These are phyloP conservation scores for Mizuhopecten yessoensis DNA, from an alignment of 1,140 invertebrate species.

Conservation along the genomic window DNA sequence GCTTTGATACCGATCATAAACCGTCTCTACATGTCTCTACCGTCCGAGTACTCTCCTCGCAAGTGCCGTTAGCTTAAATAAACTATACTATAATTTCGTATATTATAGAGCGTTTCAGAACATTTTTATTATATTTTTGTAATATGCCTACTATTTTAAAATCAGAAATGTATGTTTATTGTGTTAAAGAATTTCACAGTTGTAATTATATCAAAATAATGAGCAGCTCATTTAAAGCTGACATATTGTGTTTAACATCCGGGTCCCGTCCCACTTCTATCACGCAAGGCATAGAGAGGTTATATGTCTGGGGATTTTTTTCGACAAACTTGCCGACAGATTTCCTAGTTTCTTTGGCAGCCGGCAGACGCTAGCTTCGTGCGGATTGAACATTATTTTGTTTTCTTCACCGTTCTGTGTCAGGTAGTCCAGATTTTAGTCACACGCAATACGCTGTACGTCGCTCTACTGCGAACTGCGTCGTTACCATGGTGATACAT, in stretches of 20 bases:
- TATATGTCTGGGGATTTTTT: slow-evolving; percentile 1
- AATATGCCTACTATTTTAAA: not conserved
- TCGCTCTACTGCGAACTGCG: not conserved
- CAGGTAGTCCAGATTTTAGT: slow-evolving; percentile 6
- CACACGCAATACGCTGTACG: slow-evolving; percentile 3
- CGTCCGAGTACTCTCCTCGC: not conserved
- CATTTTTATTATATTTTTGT: not conserved
- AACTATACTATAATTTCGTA: not conserved
- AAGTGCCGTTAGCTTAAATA: not conserved
- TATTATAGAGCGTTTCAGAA: not conserved
- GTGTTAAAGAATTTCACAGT: too few species aligned
- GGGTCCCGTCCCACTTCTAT: slow-evolving; percentile 8
- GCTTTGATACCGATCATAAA: not conserved
- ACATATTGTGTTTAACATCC: not conserved
- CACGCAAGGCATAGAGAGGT: slow-evolving; percentile 24
- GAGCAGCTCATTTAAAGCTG: not conserved
- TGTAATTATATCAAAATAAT: too few species aligned
- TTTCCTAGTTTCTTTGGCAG: slow-evolving; percentile 38
- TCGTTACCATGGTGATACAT: not conserved
- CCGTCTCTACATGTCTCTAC: slow-evolving; percentile 18
- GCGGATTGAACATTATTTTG: not conserved
- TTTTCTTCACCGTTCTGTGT: slow-evolving; percentile 32
- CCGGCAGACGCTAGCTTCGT: slow-evolving; percentile 36
- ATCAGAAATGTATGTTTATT: not conserved
- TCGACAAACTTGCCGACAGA: slow-evolving; percentile 31